A percentile compares a stretch with the other conserved stretches of the same genome.
phyloP scores from a whole-genome alignment of 2,888 invertebrate genomes.

The Ophion ventricosus region DNA sequence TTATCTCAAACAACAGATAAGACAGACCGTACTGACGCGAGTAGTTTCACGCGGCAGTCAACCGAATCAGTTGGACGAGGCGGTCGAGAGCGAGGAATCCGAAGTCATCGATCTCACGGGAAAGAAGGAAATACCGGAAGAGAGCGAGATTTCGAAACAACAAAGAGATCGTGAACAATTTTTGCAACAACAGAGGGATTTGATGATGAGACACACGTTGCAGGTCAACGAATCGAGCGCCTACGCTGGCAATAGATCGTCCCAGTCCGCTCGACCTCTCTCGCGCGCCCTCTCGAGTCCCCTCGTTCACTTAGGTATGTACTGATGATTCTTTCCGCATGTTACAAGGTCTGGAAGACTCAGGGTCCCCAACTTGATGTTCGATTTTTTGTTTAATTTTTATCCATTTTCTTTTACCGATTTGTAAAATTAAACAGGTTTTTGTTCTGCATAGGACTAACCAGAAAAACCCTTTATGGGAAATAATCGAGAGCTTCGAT shows the following conservation, averaged over 20 bases:
- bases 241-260: slow-evolving; percentile 77
- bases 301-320: slow-evolving; percentile 88
- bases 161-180: slow-evolving; percentile 86
- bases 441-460: not conserved
- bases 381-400: no score
- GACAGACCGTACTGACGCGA: slow-evolving; percentile 93
- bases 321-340: not conserved
- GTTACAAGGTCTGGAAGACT: not conserved
- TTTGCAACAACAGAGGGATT: slow-evolving; percentile 87
- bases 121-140: slow-evolving; percentile 83
- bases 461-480: not conserved
- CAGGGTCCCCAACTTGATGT: no score
- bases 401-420: no score
- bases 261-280: slow-evolving; percentile 86
- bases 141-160: slow-evolving; percentile 85
- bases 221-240: slow-evolving; percentile 84
- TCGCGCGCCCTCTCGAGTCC: slow-evolving; percentile 94
- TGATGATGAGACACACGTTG: slow-evolving; percentile 86
- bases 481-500: not conserved
- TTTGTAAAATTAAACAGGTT: no score
- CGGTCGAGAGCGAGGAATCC: slow-evolving; percentile 82
- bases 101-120: slow-evolving; percentile 92
- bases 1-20: slow-evolving; percentile 92
- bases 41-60: slow-evolving; percentile 86
- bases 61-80: slow-evolving; percentile 87